Conservation (phyloP, 2,888 invertebrate genomes). For the Drosophila niveifrons region DNA sequence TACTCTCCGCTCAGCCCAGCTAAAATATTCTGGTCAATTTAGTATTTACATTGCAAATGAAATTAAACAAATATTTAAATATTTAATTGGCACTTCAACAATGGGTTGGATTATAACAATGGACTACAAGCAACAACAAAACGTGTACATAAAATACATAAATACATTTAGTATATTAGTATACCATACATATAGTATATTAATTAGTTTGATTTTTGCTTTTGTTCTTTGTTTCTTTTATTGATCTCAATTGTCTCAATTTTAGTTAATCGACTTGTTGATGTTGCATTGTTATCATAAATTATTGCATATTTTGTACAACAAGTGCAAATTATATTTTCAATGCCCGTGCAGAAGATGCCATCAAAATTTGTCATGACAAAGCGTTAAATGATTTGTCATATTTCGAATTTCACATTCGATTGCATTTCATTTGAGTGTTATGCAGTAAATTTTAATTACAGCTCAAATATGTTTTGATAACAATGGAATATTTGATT, state of each 20-base stretch:
- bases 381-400: neutral
- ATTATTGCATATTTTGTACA: slow-evolving; percentile 3
- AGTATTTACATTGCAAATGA: slow-evolving; percentile 47
- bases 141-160: neutral
- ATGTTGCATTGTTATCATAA: slow-evolving; percentile 11
- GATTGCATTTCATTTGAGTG: too few species aligned
- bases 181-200: slow-evolving; percentile 10
- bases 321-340: neutral
- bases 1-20: neutral
- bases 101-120: slow-evolving; percentile 51
- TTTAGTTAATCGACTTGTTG: slow-evolving; percentile 15
- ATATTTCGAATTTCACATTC: neutral
- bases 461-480: too few species aligned
- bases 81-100: slow-evolving; percentile 58
- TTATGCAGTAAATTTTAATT: too few species aligned
- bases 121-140: neutral
- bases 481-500: neutral
- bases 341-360: slow-evolving; percentile 29
- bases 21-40: neutral
- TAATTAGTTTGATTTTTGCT: neutral
- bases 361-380: neutral
- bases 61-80: slow-evolving; percentile 55
- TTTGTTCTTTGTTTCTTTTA: neutral
- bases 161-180: too few species aligned
- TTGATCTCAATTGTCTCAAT: slow-evolving; percentile 21